Conservation (phyloP, 2,113 vertebrate genomes). For the Percina caprodes region DNA sequence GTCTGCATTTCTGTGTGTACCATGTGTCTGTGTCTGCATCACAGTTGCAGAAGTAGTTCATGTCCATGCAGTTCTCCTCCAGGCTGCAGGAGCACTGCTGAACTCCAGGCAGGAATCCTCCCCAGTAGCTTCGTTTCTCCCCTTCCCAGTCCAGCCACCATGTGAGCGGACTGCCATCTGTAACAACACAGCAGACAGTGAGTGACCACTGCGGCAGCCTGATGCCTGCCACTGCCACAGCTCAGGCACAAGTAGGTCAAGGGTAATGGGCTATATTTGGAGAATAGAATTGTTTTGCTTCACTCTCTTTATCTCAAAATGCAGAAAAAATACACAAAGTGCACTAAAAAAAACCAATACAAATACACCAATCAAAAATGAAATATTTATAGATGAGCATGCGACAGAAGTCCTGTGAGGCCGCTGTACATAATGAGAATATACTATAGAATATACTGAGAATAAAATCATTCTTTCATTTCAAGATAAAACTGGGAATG, state of each 20-base stretch:
- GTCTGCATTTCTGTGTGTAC: constrained; percentile 73
- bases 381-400: background rate
- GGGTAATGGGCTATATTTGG: constrained; percentile 23
- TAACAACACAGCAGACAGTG: constrained; percentile 46
- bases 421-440: background rate
- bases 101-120: constrained; percentile 91
- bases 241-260: constrained; percentile 25
- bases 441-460: background rate
- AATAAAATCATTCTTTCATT: background rate
- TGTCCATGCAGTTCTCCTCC: constrained; percentile 94
- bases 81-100: constrained; percentile 96
- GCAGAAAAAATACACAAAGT: background rate
- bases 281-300: constrained; percentile 1
- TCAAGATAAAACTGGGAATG: background rate
- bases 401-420: background rate
- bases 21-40: constrained; percentile 92
- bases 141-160: constrained; percentile 95
- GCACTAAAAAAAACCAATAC: background rate
- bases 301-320: background rate
- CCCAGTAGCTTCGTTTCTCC: constrained; percentile 95
- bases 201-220: background rate
- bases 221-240: background rate
- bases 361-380: background rate
- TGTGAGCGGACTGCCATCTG: constrained; percentile 93
- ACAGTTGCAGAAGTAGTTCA: constrained; percentile 97